Conservation (phyloP, 2,888 invertebrate species). For the Acronicta aceris region DNA sequence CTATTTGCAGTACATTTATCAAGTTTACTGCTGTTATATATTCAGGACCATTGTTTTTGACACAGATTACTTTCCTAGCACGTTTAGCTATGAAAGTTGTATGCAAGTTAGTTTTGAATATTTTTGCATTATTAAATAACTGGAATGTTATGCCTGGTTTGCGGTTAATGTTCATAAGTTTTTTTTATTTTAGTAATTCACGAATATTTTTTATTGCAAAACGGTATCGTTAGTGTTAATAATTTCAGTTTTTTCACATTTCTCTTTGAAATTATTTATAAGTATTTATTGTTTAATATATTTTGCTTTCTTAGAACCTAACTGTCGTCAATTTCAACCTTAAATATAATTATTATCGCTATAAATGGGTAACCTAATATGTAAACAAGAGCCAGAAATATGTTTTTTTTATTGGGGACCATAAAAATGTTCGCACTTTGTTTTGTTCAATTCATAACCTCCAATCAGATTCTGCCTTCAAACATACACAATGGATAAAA, state of each 20-base stretch:
- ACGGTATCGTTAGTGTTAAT: not conserved
- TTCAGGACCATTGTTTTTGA: conserved; percentile 81
- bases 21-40: conserved; percentile 79
- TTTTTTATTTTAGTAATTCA: conserved; percentile 13
- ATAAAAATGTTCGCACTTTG: conserved; percentile 1
- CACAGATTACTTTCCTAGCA: conserved; percentile 81
- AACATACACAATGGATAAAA: conserved; percentile 38
- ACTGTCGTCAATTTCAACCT: not conserved
- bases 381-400: not conserved
- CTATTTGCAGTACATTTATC: conserved; percentile 73
- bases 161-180: conserved; percentile 23
- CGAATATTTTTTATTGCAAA: conserved; percentile 1
- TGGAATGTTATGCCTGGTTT: conserved; percentile 53
- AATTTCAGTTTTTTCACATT: conserved; percentile 1
- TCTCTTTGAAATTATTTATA: not conserved
- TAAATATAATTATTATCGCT: not conserved
- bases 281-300: not conserved
- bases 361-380: not conserved
- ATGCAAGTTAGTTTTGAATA: conserved; percentile 63
- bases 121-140: conserved; percentile 65
- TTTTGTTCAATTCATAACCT: conserved; percentile 12
- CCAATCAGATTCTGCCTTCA: conserved; percentile 22
- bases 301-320: not conserved
- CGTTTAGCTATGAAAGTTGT: conserved; percentile 65
- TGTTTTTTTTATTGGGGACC: not conserved